phyloP scores from a whole-genome alignment of 2,797 vertebrate genomes.

The Diplodus sargus region DNA sequence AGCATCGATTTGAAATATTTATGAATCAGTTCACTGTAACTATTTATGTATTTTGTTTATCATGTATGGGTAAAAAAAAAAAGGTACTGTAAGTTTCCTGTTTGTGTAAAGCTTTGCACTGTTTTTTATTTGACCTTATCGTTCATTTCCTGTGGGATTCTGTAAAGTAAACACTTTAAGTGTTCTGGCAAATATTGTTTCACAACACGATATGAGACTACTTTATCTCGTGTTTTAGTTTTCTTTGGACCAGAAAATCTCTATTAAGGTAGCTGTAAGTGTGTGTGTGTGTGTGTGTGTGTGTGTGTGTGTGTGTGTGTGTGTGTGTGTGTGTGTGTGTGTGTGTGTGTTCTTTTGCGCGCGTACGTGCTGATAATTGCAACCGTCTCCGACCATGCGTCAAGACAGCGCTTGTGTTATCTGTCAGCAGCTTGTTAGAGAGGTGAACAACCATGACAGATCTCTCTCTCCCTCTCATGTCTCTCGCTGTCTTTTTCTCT shows the following conservation, averaged over 20 bases:
- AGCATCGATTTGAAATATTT: no score
- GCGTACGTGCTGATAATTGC: conserved; percentile 49
- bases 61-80: not conserved
- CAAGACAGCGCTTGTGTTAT: conserved; percentile 60
- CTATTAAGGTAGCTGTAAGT: not conserved
- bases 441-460: conserved; percentile 71
- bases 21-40: not conserved
- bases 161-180: not conserved
- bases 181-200: conserved; percentile 16
- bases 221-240: conserved; percentile 16
- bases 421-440: conserved; percentile 77
- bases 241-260: conserved; percentile 24
- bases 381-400: conserved; percentile 58
- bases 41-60: not conserved
- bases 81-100: not conserved
- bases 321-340: not conserved
- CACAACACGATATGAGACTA: not conserved
- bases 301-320: conserved; percentile 25
- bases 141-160: conserved; percentile 6
- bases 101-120: conserved; percentile 4
- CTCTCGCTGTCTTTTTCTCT: conserved; percentile 38
- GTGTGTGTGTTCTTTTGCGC: conserved; percentile 11
- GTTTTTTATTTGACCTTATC: not conserved
- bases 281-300: conserved; percentile 15
- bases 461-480: conserved; percentile 24